A percentile compares a stretch with the other conserved stretches of the same genome.
These are phyloP conservation scores for Psilopsiagon aurifrons DNA, from an alignment of 2,113 vertebrate species.

Conservation along the genomic window DNA sequence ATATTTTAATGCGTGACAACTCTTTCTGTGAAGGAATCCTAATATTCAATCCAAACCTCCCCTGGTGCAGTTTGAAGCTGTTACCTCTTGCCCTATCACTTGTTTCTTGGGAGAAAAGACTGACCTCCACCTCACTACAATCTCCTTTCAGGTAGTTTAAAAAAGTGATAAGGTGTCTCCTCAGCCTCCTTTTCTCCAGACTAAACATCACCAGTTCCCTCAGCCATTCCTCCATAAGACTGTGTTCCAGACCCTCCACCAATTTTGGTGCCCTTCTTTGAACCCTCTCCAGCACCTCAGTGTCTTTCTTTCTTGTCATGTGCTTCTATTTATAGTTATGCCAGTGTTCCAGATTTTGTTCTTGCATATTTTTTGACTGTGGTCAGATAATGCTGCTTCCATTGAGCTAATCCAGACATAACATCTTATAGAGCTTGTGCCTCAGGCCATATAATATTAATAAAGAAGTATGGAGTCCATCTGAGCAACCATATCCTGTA, in stretches of 20 bases:
- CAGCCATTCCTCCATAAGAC: neutral
- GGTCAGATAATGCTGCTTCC: accelerated
- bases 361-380: neutral
- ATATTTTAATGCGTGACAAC: neutral
- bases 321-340: neutral
- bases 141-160: neutral
- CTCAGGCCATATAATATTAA: neutral
- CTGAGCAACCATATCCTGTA: neutral
- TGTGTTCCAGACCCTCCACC: neutral
- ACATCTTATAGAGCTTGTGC: neutral
- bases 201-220: neutral
- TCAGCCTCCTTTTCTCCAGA: neutral
- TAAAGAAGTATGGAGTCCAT: neutral
- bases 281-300: neutral
- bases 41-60: neutral
- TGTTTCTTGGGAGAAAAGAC: neutral
- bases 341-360: neutral
- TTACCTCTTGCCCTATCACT: neutral
- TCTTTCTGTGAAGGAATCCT: neutral
- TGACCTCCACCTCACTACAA: neutral
- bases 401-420: neutral
- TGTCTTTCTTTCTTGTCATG: neutral
- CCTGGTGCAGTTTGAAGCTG: neutral
- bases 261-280: neutral
- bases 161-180: neutral